These are phyloP conservation scores for Sphecodes monilicornis DNA, from an alignment of 2,888 invertebrate species.

Conservation along the genomic window DNA sequence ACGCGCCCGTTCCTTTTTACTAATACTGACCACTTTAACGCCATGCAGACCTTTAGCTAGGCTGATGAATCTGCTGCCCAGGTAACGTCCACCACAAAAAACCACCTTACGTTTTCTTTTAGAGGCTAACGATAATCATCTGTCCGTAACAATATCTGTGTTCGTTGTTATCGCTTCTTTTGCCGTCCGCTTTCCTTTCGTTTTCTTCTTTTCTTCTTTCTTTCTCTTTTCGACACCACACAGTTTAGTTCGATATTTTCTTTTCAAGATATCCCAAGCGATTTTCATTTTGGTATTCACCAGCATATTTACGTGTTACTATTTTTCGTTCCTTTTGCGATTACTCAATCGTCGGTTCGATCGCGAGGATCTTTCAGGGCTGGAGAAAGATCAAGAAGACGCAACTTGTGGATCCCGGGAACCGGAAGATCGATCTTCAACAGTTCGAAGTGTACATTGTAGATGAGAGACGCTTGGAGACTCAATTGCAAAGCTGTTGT, in stretches of 20 bases:
- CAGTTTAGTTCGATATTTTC: background rate
- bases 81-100: conserved; percentile 88
- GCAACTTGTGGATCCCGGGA: conserved; percentile 13
- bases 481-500: conserved; percentile 33
- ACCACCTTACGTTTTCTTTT: conserved; percentile 81
- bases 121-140: conserved; percentile 66
- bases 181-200: conserved; percentile 34
- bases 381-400: conserved; percentile 40
- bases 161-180: conserved; percentile 52
- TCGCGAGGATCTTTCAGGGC: conserved; percentile 45
- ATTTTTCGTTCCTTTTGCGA: conserved; percentile 26
- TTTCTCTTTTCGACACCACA: background rate
- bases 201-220: conserved; percentile 15
- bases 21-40: conserved; percentile 84
- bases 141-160: conserved; percentile 35
- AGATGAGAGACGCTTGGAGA: conserved; percentile 12
- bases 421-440: conserved; percentile 22
- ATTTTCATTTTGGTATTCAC: conserved; percentile 20
- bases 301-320: conserved; percentile 15
- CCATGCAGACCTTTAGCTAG: conserved; percentile 93
- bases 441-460: conserved; percentile 13
- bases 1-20: conserved; percentile 81
- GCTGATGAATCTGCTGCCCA: conserved; percentile 96
- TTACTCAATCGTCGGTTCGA: conserved; percentile 29
- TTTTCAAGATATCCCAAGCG: background rate